phyloP scores from a whole-genome alignment of 1,140 invertebrate genomes.

The Penaeus indicus region DNA sequence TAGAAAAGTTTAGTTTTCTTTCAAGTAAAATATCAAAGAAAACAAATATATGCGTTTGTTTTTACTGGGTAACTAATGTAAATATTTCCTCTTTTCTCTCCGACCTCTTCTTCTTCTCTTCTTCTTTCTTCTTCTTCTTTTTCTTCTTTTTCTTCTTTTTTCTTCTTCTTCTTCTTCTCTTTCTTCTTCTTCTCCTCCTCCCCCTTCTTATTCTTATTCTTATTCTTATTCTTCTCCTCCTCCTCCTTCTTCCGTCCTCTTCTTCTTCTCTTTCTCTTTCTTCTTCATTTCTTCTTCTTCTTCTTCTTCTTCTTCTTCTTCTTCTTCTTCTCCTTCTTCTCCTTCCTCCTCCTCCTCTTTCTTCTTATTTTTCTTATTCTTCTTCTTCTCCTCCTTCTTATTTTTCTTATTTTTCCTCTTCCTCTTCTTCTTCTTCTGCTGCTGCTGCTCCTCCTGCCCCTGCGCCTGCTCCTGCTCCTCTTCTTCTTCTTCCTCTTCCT shows the following conservation, averaged over 20 bases:
- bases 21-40: too few relatives aligned
- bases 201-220: not conserved
- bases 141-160: not conserved
- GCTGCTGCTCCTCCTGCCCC: too few relatives aligned
- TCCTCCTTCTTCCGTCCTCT: not conserved
- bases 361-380: too few relatives aligned
- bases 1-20: too few relatives aligned
- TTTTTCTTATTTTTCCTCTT: too few relatives aligned
- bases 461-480: not conserved
- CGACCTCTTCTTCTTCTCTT: not conserved
- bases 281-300: too few relatives aligned
- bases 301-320: not conserved
- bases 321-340: not conserved
- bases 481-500: not conserved
- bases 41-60: too few relatives aligned
- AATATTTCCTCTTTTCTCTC: not conserved
- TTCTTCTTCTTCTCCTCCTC: not conserved
- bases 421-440: not conserved
- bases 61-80: too few relatives aligned
- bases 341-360: too few relatives aligned
- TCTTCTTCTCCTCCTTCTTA: too few relatives aligned
- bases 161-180: not conserved
- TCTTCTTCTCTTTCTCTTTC: not conserved
- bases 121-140: not conserved
- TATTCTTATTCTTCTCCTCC: not conserved